phyloP scores from a whole-genome alignment of 1,140 invertebrate species.

The Metopolophium dirhodum region DNA sequence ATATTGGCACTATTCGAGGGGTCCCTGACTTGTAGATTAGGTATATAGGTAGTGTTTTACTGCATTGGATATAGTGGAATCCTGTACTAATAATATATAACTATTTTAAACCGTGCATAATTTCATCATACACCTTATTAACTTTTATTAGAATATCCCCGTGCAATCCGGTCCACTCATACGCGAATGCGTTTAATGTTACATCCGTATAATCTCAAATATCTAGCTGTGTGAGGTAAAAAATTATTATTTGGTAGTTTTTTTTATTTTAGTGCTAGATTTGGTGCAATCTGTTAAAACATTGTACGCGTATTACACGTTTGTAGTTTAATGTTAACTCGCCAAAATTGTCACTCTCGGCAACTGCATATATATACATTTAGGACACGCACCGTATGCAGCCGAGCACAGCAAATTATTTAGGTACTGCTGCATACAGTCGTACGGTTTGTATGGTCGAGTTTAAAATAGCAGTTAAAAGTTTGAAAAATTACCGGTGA shows the following conservation, averaged over 20 bases:
- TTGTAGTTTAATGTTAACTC: neutral
- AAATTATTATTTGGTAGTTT: neutral
- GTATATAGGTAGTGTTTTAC: neutral
- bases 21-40: neutral
- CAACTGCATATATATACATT: slow-evolving; percentile 1
- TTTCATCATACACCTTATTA: neutral
- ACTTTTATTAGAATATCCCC: neutral
- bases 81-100: neutral
- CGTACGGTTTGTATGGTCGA: neutral
- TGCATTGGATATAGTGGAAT: neutral
- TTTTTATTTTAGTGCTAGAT: neutral
- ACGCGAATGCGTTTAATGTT: neutral
- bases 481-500: slow-evolving; percentile 19
- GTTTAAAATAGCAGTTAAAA: slow-evolving; percentile 29
- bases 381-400: neutral
- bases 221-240: neutral
- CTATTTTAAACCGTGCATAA: neutral
- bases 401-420: slow-evolving; percentile 6
- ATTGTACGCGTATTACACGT: neutral
- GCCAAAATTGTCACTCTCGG: neutral
- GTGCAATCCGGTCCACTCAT: neutral
- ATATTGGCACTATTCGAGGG: neutral
- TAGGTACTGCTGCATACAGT: neutral
- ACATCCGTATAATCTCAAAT: neutral
- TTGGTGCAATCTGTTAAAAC: neutral